phyloP scores from a whole-genome alignment of 37 sponge, comb jelly and placozoan species.

The Axinella damicornis region DNA sequence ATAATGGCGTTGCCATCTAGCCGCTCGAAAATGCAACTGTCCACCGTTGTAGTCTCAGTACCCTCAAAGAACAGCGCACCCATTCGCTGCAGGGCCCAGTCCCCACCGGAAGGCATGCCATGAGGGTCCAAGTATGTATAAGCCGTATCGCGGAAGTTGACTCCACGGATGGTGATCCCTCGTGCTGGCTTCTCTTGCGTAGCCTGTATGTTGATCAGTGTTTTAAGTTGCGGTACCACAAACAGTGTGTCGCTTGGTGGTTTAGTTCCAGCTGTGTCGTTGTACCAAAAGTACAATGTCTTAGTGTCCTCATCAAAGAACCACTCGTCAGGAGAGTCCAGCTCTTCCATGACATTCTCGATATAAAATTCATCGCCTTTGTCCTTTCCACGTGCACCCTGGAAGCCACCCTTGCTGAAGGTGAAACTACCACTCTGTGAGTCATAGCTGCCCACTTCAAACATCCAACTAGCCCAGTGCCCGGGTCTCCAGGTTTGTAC shows the following conservation, averaged over 20 bases:
- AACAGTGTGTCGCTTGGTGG: constrained; percentile 41
- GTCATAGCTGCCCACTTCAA: constrained; percentile 45
- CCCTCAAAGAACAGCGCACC: constrained; percentile 77
- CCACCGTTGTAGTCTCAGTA: constrained; percentile 16
- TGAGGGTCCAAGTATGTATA: constrained; percentile 67
- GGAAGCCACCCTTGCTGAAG: constrained; percentile 72
- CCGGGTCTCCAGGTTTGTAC: constrained; percentile 69
- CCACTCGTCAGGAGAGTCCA: constrained; percentile 83
- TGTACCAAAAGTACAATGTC: constrained; percentile 60
- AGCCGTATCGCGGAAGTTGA: constrained; percentile 64
- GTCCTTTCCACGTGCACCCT: constrained; percentile 74
- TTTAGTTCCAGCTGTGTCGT: constrained; percentile 27
- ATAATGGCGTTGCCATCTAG: constrained; percentile 73
- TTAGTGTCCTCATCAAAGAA: constrained; percentile 44
- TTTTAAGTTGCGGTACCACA: constrained; percentile 39
- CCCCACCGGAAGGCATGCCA: constrained; percentile 76
- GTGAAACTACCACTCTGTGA: constrained; percentile 18
- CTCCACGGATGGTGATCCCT: constrained; percentile 29
- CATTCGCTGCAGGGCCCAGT: constrained; percentile 58
- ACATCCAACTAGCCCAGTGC: constrained; percentile 83
- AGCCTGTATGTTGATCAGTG: constrained; percentile 36
- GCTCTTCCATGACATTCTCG: constrained; percentile 66
- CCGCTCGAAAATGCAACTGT: constrained; percentile 46
- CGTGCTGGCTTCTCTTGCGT: constrained; percentile 29
- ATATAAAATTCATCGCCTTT: constrained; percentile 59